Conservation (phyloP, 2,797 vertebrate species). For the Prionace glauca region DNA sequence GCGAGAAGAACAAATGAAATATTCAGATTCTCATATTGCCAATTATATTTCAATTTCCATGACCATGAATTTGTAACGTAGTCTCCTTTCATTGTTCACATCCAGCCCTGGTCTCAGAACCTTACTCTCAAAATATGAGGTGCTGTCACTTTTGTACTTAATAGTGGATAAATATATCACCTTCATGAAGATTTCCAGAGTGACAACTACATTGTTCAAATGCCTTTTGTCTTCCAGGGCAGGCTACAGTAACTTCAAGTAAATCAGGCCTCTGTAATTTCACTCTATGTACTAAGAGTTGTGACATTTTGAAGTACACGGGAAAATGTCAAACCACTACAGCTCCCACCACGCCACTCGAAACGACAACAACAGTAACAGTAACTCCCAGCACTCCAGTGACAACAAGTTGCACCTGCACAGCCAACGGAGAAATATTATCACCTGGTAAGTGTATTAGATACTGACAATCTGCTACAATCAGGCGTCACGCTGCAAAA, state of each 20-base stretch:
- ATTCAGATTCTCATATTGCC: too few species aligned
- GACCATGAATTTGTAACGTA: too few species aligned
- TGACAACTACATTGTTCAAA: too few species aligned
- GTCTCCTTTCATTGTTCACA: too few species aligned
- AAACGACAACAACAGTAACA: neutral
- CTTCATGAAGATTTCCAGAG: too few species aligned
- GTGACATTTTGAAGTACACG: neutral
- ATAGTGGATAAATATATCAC: too few species aligned
- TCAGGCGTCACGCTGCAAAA: accelerated
- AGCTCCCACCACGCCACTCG: neutral
- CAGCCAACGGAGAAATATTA: constrained; percentile 46
- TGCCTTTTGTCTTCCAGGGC: neutral
- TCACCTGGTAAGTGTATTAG: constrained; percentile 52
- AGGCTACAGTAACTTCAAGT: neutral
- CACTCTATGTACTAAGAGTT: neutral
- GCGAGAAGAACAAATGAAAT: neutral
- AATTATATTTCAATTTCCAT: too few species aligned
- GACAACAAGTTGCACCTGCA: constrained; percentile 50
- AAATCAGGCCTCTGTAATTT: neutral
- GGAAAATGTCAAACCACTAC: neutral
- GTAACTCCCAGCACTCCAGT: neutral
- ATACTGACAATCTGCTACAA: neutral
- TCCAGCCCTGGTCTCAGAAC: too few species aligned
- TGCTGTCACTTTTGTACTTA: too few species aligned
- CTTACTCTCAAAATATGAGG: too few species aligned